Evolutionary conservation across 2,113 vertebrate species (phyloP), one percentile per base, ranked within the genome.

Genomic region (Arizona elegans): DNA sequence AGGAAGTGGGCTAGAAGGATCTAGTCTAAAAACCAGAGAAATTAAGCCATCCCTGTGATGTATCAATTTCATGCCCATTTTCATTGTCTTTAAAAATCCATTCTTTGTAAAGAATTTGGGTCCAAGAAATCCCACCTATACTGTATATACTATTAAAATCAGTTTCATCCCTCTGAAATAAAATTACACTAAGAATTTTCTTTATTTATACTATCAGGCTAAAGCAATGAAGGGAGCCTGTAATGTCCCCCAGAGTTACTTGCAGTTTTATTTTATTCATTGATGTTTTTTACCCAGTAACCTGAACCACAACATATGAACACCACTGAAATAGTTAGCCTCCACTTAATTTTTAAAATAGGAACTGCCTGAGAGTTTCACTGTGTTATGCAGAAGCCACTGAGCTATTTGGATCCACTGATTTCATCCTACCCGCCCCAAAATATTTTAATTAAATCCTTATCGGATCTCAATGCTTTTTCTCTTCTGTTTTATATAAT

Each of bases 241-340:
- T 10, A 52, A 87, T 59, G 38, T 0, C 3, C 47, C 47, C 19
- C 29, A 8, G 11, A 23, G 19, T 88, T 88, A 88, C 3, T 56
- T 33, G 93, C 17, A 50, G 55, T 26, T 10, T 3, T 12, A 38
- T 92, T 89, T 86, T 59, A 94, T 93, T 94, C 94, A 75, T 70
- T 86, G 95, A 90, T 92, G 92, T 10, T 94, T 85, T 55, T 92
- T 95, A 0, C 10, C 23, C 52, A 19, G 13, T 19, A 54, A 88
- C 7, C 29, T 88, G 15, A 19, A 53, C 26, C 87, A 43, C 33
- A 81, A 81, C 17, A 81, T 81, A 43, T 19, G 3, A 81, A 75
- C 15, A 33, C 5, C 15, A 2, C 70, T 75, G 70, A 19, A 23
- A 81, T 1, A 43, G 75, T 81, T 43, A 81, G 21, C 75, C 8